Percentiles rank a stretch among this genome's conserved stretches.
These are phyloP conservation scores for Osmoderma eremita DNA, from an alignment of 2,888 invertebrate genomes.

Conservation along the genomic window DNA sequence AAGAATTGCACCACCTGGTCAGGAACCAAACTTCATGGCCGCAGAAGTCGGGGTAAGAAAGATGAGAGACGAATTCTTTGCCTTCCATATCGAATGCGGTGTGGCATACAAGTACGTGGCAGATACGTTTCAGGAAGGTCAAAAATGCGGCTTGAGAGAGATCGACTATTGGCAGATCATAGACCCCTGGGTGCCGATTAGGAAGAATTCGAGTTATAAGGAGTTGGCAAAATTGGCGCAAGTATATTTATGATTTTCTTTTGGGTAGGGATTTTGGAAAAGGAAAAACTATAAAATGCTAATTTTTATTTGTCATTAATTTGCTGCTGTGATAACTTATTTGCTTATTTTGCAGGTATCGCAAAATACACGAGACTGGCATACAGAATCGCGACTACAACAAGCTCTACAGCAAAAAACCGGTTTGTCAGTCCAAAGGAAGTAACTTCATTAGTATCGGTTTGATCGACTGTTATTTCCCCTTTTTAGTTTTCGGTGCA, in stretches of 20 bases:
- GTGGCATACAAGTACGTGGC: conserved; percentile 74
- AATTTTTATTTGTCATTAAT: conserved; percentile 10
- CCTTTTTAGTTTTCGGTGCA: conserved; percentile 50
- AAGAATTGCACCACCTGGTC: conserved; percentile 71
- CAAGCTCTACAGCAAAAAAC: conserved; percentile 66
- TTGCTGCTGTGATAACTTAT: neutral
- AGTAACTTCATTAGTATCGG: conserved; percentile 70
- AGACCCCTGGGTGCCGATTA: conserved; percentile 68
- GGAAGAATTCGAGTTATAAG: conserved; percentile 67
- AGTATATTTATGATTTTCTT: conserved; percentile 44
- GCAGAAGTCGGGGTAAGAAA: conserved; percentile 70
- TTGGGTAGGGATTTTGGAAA: neutral
- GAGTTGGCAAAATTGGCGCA: conserved; percentile 69
- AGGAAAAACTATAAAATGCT: too few species aligned
- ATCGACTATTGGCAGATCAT: conserved; percentile 68
- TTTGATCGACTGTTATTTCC: conserved; percentile 66
- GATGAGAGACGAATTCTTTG: conserved; percentile 71
- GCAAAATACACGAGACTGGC: conserved; percentile 67
- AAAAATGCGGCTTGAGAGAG: conserved; percentile 77
- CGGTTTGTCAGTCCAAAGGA: conserved; percentile 65
- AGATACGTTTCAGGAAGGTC: conserved; percentile 73
- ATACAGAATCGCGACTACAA: conserved; percentile 65
- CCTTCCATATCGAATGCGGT: conserved; percentile 75
- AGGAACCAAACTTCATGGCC: conserved; percentile 68
- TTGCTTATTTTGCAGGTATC: conserved; percentile 57